phyloP scores from a whole-genome alignment of 1,140 invertebrate species.

The Drosophila asahinai region DNA sequence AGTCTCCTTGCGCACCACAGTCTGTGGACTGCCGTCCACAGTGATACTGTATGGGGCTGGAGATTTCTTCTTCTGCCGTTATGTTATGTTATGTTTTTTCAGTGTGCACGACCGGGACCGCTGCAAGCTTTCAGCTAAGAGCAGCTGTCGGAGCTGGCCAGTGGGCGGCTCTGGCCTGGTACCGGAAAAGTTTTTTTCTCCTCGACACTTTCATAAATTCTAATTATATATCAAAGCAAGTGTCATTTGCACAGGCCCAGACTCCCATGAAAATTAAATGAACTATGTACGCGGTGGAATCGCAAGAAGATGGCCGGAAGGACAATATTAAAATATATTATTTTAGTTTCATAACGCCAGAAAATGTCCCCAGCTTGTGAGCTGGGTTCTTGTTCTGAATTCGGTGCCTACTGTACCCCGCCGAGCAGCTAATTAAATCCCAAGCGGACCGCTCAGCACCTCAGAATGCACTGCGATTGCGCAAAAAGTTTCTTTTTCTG shows the following conservation, averaged over 20 bases:
- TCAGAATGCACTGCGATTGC: slow-evolving; percentile 42
- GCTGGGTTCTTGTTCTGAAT: slow-evolving; percentile 13
- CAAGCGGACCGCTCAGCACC: slow-evolving; percentile 14
- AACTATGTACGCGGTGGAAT: slow-evolving; percentile 41
- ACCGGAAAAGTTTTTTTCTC: slow-evolving; percentile 47
- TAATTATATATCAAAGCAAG: slow-evolving; percentile 71
- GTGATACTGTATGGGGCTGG: too few species aligned
- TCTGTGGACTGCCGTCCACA: too few species aligned
- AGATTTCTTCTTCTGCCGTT: too few species aligned
- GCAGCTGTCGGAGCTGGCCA: not conserved
- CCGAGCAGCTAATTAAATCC: slow-evolving; percentile 57
- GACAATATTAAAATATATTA: slow-evolving; percentile 36
- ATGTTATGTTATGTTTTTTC: not conserved
- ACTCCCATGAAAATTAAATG: slow-evolving; percentile 52
- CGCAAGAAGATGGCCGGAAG: not conserved
- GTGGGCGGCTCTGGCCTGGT: slow-evolving; percentile 5
- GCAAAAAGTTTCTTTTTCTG: slow-evolving; percentile 42
- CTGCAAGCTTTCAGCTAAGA: slow-evolving; percentile 3
- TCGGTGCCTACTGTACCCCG: slow-evolving; percentile 13
- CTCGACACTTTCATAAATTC: slow-evolving; percentile 74
- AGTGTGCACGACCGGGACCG: not conserved
- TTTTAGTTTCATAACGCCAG: slow-evolving; percentile 38
- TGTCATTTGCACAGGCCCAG: slow-evolving; percentile 52
- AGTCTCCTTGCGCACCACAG: too few species aligned
- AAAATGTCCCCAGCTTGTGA: slow-evolving; percentile 38